A percentile compares a stretch with the other conserved stretches of the same genome.
Conservation (phyloP, 2,797 vertebrate genomes). For the Bothrops alternatus region DNA sequence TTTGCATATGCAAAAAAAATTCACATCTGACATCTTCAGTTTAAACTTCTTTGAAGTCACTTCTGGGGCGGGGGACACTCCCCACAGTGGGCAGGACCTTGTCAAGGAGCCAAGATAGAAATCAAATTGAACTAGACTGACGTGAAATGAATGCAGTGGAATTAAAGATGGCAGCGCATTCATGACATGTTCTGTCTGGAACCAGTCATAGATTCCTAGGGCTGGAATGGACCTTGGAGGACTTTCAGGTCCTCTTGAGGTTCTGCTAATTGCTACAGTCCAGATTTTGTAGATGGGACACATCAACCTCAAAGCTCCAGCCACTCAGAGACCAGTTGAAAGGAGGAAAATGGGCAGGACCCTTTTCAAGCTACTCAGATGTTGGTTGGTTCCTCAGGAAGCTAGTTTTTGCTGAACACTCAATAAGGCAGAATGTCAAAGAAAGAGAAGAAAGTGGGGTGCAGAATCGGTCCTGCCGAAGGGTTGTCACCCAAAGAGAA, state of each 20-base stretch:
- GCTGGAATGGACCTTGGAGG: not conserved
- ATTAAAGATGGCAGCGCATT: not conserved
- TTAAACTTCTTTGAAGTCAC: not conserved
- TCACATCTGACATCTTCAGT: not conserved
- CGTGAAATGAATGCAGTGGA: not conserved
- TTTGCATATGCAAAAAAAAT: not conserved
- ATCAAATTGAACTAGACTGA: not conserved
- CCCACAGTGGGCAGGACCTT: not conserved
- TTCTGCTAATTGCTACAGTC: not conserved
- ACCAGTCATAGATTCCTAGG: not conserved
- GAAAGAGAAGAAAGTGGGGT: not conserved
- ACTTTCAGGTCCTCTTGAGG: not conserved
- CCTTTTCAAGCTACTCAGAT: too few relatives aligned
- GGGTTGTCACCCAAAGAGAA: not conserved
- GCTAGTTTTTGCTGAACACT: not conserved
- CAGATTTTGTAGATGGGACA: not conserved
- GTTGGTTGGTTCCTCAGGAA: not conserved
- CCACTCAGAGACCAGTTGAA: not conserved
- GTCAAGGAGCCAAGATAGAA: not conserved
- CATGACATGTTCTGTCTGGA: not conserved
- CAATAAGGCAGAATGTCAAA: not conserved
- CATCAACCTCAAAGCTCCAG: not conserved
- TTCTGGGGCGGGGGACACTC: not conserved
- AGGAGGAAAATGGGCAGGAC: not conserved
- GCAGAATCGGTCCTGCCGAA: not conserved